Conservation (phyloP, 2,888 invertebrate species). For the Crepidodera aurea region DNA sequence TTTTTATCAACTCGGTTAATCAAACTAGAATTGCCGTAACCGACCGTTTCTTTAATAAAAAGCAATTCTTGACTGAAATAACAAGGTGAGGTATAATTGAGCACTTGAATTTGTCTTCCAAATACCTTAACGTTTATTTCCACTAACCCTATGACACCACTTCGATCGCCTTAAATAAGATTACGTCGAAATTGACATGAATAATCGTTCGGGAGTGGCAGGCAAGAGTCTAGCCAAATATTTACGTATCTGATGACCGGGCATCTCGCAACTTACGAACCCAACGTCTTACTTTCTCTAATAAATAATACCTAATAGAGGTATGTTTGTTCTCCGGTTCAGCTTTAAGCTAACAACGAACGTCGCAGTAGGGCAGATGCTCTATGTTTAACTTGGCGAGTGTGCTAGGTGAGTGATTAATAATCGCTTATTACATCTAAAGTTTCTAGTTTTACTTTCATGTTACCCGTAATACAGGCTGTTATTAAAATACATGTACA, state of each 20-base stretch:
- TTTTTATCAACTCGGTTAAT: too few species aligned
- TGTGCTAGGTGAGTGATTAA: not conserved
- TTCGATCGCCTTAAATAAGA: conserved; percentile 10
- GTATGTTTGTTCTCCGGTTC: conserved; percentile 30
- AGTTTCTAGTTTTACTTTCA: too few species aligned
- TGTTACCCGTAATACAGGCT: too few species aligned
- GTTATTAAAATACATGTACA: too few species aligned
- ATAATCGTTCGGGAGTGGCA: conserved; percentile 11
- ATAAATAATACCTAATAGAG: conserved; percentile 34
- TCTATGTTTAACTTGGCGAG: conserved; percentile 10
- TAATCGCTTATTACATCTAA: conserved; percentile 1
- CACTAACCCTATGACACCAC: not conserved
- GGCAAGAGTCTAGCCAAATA: conserved; percentile 20
- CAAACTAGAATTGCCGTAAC: too few species aligned
- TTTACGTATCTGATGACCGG: conserved; percentile 27
- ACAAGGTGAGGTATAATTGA: too few species aligned
- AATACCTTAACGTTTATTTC: not conserved
- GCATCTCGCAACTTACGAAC: conserved; percentile 29
- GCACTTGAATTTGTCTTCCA: too few species aligned
- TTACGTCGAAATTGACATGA: conserved; percentile 20
- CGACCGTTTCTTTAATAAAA: too few species aligned
- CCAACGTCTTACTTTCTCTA: conserved; percentile 33
- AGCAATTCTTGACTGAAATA: too few species aligned
- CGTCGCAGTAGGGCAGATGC: conserved; percentile 9
- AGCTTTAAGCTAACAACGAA: conserved; percentile 23